Evolutionary conservation across 1,140 invertebrate genomes (phyloP).

Genomic region (Drosophila bocki): DNA sequence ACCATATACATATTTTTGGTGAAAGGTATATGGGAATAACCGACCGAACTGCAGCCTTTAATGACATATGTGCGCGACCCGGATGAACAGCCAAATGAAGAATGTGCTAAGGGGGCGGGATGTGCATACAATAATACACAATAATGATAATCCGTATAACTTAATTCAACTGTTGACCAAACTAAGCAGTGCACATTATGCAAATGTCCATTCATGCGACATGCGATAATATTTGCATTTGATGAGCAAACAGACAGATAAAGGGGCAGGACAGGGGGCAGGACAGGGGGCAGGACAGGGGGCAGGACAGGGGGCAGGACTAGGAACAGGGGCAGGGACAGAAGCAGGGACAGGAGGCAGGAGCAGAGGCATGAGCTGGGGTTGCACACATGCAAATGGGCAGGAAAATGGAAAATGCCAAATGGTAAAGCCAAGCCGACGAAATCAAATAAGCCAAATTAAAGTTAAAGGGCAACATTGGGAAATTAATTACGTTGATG

Average conservation of each 20-base stretch:
- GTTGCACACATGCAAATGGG: not conserved
- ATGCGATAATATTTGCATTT: conserved; percentile 56
- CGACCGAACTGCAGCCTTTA: conserved; percentile 1
- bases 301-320: not conserved
- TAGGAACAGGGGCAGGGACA: not conserved
- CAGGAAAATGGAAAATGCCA: conserved; percentile 13
- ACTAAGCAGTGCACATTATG: conserved; percentile 65
- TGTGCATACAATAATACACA: conserved; percentile 35
- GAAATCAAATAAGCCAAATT: conserved; percentile 69
- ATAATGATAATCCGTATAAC: conserved; percentile 49
- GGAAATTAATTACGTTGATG: conserved; percentile 53
- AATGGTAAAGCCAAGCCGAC: conserved; percentile 21
- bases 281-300: not conserved
- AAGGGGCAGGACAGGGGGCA: not conserved
- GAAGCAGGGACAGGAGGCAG: too few species aligned
- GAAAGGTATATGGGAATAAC: not conserved
- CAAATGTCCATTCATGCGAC: conserved; percentile 56
- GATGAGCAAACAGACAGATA: conserved; percentile 23
- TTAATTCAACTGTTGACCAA: conserved; percentile 56
- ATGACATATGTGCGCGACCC: conserved; percentile 2
- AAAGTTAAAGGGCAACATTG: conserved; percentile 47
- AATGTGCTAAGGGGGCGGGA: not conserved
- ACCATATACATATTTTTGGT: not conserved
- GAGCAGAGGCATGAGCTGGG: not conserved
- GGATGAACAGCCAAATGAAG: conserved; percentile 13